Conservation (phyloP, 1,140 invertebrate genomes). For the Helicoverpa armigera region DNA sequence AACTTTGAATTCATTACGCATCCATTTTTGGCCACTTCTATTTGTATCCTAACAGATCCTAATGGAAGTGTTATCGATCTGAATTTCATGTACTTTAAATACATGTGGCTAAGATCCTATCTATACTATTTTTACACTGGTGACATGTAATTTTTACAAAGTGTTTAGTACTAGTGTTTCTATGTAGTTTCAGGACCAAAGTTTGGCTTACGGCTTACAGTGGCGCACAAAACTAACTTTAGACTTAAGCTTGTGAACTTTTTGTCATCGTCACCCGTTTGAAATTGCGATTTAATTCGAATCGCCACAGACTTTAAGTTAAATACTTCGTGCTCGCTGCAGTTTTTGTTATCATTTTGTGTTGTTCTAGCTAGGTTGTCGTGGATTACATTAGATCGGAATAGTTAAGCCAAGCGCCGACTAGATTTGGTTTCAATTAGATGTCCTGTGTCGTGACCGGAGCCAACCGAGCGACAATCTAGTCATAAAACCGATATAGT, state of each 20-base stretch:
- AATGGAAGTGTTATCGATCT: not conserved
- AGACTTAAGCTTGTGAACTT: slow-evolving; percentile 62
- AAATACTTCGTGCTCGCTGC: slow-evolving; percentile 8
- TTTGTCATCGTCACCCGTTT: slow-evolving; percentile 58
- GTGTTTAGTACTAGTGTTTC: slow-evolving; percentile 15
- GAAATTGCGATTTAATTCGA: slow-evolving; percentile 63
- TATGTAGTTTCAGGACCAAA: slow-evolving; percentile 45
- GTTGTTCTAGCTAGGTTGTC: not conserved
- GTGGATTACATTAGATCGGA: slow-evolving; percentile 25
- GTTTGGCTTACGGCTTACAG: slow-evolving; percentile 55
- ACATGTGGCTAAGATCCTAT: too few species aligned
- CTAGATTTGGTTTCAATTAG: slow-evolving; percentile 51
- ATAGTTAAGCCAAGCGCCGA: slow-evolving; percentile 30
- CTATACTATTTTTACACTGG: too few species aligned
- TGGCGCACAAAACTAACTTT: slow-evolving; percentile 55
- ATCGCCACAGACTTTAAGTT: slow-evolving; percentile 42
- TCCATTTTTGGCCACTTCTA: not conserved
- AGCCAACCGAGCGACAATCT: slow-evolving; percentile 22
- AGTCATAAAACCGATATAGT: slow-evolving; percentile 8
- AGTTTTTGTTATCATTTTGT: slow-evolving; percentile 36
- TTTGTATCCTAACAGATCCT: not conserved
- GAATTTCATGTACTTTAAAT: not conserved
- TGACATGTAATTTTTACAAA: slow-evolving; percentile 31
- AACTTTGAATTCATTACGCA: slow-evolving; percentile 5
- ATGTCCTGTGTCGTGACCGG: slow-evolving; percentile 32